Evolutionary conservation across 64 coral and sea anemone genomes (phyloP).

Genomic region (Exaiptasia diaphana): DNA sequence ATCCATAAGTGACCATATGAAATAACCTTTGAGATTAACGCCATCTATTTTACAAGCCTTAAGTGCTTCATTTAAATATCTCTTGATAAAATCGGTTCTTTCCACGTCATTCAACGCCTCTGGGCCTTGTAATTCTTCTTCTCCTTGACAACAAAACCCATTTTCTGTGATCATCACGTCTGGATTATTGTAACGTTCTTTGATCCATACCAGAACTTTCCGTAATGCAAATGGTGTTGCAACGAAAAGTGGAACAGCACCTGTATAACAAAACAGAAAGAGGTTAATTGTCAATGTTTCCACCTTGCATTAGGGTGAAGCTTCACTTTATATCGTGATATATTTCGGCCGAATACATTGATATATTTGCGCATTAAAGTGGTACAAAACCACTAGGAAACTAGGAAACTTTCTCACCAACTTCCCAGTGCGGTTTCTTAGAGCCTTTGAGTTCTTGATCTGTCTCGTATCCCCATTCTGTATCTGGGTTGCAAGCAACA

Average conservation of each 20-base stretch:
- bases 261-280: no score
- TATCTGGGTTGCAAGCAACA: constrained; percentile 25
- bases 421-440: constrained; percentile 58
- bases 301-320: no score
- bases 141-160: constrained; percentile 62
- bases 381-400: no score
- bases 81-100: constrained; percentile 38
- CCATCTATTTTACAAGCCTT: constrained; percentile 37
- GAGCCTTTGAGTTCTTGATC: constrained; percentile 62
- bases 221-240: constrained; percentile 65
- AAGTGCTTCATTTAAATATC: constrained; percentile 63
- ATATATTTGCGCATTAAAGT: no score
- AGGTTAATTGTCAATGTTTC: no score
- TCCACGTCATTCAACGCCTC: constrained; percentile 48
- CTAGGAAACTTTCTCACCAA: no score
- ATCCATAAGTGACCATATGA: constrained; percentile 62
- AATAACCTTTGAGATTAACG: constrained; percentile 59
- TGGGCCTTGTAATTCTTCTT: constrained; percentile 1
- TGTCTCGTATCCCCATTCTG: constrained; percentile 58
- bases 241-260: no score
- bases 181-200: constrained; percentile 69
- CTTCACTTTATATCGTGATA: no score
- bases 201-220: constrained; percentile 68
- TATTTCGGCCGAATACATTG: no score
- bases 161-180: constrained; percentile 82